Evolutionary conservation across 2,888 invertebrate genomes (phyloP).

Genomic region (Petrophora chlorosata): DNA sequence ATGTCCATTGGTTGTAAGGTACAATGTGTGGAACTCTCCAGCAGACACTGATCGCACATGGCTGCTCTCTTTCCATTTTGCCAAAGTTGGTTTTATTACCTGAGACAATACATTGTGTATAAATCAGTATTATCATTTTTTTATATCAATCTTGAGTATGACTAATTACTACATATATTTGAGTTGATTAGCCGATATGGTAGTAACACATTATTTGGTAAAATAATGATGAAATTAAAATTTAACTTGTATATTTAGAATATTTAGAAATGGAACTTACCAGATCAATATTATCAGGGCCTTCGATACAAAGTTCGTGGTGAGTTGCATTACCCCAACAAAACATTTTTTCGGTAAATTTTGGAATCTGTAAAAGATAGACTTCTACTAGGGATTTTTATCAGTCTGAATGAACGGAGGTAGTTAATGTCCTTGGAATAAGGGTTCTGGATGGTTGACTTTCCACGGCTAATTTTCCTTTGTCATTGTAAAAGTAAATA

Average conservation of each 20-base stretch:
- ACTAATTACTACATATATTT: background rate
- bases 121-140: background rate
- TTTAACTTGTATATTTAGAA: background rate
- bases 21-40: slow-evolving; percentile 92
- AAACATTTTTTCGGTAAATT: slow-evolving; percentile 69
- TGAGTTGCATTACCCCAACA: slow-evolving; percentile 81
- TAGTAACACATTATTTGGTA: too few relatives aligned
- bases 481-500: slow-evolving; percentile 51
- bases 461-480: slow-evolving; percentile 51
- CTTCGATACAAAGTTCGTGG: slow-evolving; percentile 76
- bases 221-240: too few relatives aligned
- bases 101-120: slow-evolving; percentile 52
- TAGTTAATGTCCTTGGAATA: slow-evolving; percentile 36
- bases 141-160: background rate
- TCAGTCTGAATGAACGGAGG: slow-evolving; percentile 50
- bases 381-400: slow-evolving; percentile 53
- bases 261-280: too few relatives aligned
- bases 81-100: slow-evolving; percentile 85
- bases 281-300: slow-evolving; percentile 63
- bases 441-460: slow-evolving; percentile 2
- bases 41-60: slow-evolving; percentile 85
- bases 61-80: slow-evolving; percentile 85
- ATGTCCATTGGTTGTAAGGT: slow-evolving; percentile 90
- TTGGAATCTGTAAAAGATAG: too few relatives aligned
- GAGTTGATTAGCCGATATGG: too few relatives aligned